Base-by-base conservation (phyloP, 2,797 vertebrate species). In the Tapirus indicus region DNA sequence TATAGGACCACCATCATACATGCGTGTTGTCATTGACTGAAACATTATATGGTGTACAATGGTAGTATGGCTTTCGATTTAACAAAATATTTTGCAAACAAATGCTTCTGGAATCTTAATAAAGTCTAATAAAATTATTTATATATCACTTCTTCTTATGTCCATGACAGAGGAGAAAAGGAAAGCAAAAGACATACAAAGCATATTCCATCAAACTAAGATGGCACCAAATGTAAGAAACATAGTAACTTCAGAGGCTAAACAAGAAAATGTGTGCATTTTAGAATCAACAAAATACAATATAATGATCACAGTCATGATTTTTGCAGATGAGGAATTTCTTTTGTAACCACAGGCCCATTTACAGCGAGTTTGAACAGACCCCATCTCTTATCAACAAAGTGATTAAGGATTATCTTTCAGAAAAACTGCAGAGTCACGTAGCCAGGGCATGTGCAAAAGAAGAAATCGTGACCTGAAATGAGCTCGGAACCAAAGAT, bases 121-220 rank as follows among this genome's bases (percentile, higher is more conserved):
- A 4, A 87, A 92, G 72, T 49, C 25, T 60, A 96, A 91, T 68
- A 38, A 56, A 69, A 89, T 80, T 54, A 69, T 74, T 84, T 66
- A 52, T 41, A 54, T 47, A 23, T 11, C 23, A 25, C 14, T 54
- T 88, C 72, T 86, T 83, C 49, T 78, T 86, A 79, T 1, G 10
- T 49, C 8, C 32, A 27, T 49, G 38, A 38, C 23, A 35, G 9
- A 68, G 52, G 44, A 89, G 25, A 89, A 83, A 35, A 58, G 52
- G 9, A 72, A 79, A 88, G 49, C 4, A 79, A 54, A 86, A 86
- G 9, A 82, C 6, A 49, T 10, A 41, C 16, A 9, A 35, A 35
- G 1, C 18, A 74, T 13, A 75, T 29, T 52, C 4, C 9, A 83
- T 62, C 60, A 87, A 38, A n/a, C 64, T 69, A 90, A 96, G 32